phyloP scores from a whole-genome alignment of 2,113 vertebrate species.

The Butastur rufipennis region DNA sequence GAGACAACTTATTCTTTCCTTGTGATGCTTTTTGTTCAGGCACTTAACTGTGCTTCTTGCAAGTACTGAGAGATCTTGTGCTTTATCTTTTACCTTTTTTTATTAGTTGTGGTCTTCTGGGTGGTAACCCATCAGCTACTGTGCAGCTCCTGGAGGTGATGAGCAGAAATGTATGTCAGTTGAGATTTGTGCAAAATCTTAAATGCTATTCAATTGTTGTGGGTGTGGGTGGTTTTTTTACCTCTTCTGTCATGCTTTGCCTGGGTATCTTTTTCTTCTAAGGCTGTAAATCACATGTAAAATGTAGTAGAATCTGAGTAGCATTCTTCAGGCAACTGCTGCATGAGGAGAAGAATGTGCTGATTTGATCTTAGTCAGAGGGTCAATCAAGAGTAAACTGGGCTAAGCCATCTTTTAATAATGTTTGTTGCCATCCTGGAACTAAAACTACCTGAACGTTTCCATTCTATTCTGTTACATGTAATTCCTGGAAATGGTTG shows the following conservation, averaged over 20 bases:
- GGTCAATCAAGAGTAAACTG: neutral
- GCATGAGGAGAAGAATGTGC: neutral
- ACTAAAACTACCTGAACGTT: neutral
- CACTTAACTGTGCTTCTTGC: neutral
- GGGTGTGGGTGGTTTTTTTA: neutral
- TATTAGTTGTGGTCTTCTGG: neutral
- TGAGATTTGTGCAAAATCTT: neutral
- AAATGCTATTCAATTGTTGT: neutral
- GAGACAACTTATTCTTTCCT: neutral
- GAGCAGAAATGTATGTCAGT: neutral
- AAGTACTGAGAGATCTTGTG: neutral
- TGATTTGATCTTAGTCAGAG: neutral
- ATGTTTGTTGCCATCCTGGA: neutral
- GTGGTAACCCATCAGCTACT: neutral
- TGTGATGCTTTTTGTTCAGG: neutral
- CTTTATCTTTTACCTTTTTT: neutral
- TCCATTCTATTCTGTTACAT: neutral
- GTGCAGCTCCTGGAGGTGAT: neutral
- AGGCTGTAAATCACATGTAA: neutral
- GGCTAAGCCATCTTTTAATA: neutral
- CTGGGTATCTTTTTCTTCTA: neutral
- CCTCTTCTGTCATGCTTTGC: neutral
- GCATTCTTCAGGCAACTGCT: neutral
- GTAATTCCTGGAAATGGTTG: slow-evolving; percentile 16
- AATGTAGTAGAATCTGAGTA: neutral